Conservation (phyloP, 2,888 invertebrate species). For the Monochamus alternatus region DNA sequence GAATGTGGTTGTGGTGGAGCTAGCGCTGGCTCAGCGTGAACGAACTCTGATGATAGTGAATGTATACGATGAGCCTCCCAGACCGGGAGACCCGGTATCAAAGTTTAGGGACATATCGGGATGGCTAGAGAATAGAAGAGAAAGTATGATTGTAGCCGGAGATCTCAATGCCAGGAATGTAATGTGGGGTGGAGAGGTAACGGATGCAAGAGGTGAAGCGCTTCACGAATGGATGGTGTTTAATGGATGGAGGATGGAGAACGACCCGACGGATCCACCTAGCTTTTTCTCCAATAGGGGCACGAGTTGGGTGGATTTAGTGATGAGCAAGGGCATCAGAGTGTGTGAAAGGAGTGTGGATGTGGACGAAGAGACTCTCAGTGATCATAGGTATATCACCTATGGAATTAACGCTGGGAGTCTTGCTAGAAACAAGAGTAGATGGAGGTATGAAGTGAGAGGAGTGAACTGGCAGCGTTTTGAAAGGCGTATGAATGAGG, state of each 20-base stretch:
- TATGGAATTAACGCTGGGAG: background rate
- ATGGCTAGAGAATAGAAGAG: constrained; percentile 1
- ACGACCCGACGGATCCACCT: background rate
- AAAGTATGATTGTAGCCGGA: constrained; percentile 39
- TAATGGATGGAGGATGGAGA: background rate
- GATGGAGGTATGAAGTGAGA: background rate
- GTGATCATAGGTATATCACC: background rate
- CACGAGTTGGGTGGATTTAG: background rate
- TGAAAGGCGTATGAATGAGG: too few species aligned
- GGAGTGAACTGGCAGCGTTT: background rate
- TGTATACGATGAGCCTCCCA: constrained; percentile 41
- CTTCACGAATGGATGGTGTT: too few species aligned
- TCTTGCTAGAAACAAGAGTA: background rate
- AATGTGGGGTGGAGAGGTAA: too few species aligned
- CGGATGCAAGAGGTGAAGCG: too few species aligned
- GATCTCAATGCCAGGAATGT: constrained; percentile 42
- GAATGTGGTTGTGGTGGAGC: background rate
- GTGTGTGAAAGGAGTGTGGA: background rate
- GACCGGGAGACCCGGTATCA: constrained; percentile 6
- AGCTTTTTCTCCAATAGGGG: background rate
- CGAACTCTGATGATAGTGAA: background rate
- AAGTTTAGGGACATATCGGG: background rate
- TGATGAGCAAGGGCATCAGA: background rate
- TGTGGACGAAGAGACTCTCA: background rate
- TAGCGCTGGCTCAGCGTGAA: background rate